These are phyloP conservation scores for Erethizon dorsatum DNA, from an alignment of 2,797 vertebrate species.

Conservation along the genomic window DNA sequence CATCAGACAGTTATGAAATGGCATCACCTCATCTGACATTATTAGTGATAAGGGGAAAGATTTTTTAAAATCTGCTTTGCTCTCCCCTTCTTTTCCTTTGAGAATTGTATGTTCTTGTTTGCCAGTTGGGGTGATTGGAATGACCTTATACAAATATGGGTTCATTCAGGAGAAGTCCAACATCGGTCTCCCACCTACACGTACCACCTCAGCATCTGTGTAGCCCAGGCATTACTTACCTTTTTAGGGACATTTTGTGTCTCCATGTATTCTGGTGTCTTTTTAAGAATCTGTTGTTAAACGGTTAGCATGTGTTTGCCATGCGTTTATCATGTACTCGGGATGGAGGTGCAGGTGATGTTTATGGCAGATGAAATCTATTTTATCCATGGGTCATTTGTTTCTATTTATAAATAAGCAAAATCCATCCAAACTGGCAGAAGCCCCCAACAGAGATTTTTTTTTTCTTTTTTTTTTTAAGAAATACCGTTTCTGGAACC, in stretches of 20 bases:
- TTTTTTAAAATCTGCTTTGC: neutral
- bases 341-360: neutral
- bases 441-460: neutral
- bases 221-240: fast-evolving
- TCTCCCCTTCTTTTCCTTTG: no score
- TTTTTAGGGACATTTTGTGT: no score
- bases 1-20: neutral
- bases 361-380: fast-evolving
- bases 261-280: fast-evolving
- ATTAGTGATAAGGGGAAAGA: no score
- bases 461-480: neutral
- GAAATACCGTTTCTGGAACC: neutral
- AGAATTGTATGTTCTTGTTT: fast-evolving
- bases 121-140: neutral
- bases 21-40: no score
- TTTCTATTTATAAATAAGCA: neutral
- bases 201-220: fast-evolving
- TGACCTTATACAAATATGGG: fast-evolving
- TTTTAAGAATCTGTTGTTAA: neutral
- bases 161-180: neutral
- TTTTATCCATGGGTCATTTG: neutral
- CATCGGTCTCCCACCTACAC: neutral
- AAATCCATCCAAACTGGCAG: neutral
- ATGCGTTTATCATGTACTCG: fast-evolving
- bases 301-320: fast-evolving